These are phyloP conservation scores for Caenorhabditis macrosperma DNA, from an alignment of 2,888 invertebrate species.

Conservation along the genomic window DNA sequence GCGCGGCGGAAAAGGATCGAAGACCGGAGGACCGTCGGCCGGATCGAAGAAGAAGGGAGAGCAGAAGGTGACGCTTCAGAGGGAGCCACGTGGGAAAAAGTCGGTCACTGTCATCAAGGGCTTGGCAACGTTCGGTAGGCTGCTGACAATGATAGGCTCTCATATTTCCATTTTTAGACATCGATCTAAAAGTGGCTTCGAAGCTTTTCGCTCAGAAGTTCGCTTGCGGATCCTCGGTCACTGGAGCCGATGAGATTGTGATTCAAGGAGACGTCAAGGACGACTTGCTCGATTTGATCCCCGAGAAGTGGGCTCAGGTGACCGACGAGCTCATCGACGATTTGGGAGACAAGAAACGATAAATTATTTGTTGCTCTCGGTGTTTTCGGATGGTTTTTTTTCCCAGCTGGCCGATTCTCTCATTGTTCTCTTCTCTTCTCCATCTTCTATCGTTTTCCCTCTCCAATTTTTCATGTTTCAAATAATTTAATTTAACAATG, in stretches of 20 bases:
- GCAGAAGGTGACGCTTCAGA: constrained; percentile 83
- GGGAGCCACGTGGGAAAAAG: constrained; percentile 94
- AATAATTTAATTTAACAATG: background rate
- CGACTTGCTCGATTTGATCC: constrained; percentile 96
- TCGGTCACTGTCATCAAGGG: constrained; percentile 98
- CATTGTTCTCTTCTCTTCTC: too few relatives aligned
- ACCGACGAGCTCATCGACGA: constrained; percentile 70
- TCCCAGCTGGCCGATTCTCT: too few relatives aligned
- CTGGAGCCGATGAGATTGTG: constrained; percentile 95
- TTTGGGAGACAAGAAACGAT: constrained; percentile 74
- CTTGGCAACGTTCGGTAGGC: constrained; percentile 82
- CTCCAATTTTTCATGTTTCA: background rate
- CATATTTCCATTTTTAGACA: constrained; percentile 84
- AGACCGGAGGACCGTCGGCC: constrained; percentile 79
- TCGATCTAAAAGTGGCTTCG: constrained; percentile 96
- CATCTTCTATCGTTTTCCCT: too few relatives aligned
- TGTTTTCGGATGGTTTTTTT: constrained; percentile 1
- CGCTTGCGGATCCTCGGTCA: constrained; percentile 99
- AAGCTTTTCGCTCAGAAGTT: constrained; percentile 98
- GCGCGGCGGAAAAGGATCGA: constrained; percentile 91
- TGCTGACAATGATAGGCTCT: background rate
- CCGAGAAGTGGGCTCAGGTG: constrained; percentile 92
- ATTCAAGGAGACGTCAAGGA: constrained; percentile 93
- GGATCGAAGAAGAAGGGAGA: constrained; percentile 82
- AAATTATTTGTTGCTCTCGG: constrained; percentile 15